Conservation (phyloP, 1,140 invertebrate species). For the Leptopilina boulardi region DNA sequence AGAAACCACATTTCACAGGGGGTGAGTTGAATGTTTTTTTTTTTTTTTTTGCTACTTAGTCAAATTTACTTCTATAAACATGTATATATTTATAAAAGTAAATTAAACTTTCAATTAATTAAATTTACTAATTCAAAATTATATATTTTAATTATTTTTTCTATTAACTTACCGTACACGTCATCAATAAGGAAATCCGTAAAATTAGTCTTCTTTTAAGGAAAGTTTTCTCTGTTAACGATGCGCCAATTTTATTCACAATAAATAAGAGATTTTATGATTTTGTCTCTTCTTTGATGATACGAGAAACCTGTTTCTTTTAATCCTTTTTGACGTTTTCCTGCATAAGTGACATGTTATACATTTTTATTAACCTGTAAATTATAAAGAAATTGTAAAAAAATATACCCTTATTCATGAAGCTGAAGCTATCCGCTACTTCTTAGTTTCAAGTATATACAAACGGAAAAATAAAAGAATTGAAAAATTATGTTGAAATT, state of each 20-base stretch:
- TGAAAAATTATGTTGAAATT: too few species aligned
- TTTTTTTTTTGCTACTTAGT: neutral
- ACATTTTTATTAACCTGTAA: neutral
- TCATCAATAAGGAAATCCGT: neutral
- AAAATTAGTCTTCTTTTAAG: constrained; percentile 3
- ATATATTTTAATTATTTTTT: too few species aligned
- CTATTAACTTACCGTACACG: neutral
- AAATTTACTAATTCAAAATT: too few species aligned
- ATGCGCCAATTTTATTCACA: neutral
- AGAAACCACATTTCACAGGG: constrained; percentile 72
- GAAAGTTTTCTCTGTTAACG: neutral
- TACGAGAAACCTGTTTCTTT: constrained; percentile 2
- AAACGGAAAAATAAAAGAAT: too few species aligned
- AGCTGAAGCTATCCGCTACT: too few species aligned
- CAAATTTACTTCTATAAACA: neutral
- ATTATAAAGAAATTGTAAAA: too few species aligned
- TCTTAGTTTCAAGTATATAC: too few species aligned
- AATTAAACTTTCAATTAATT: neutral
- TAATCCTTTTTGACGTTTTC: neutral
- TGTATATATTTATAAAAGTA: neutral
- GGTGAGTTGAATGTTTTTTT: constrained; percentile 61
- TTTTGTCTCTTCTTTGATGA: neutral
- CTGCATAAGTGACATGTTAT: neutral
- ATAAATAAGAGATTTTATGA: constrained; percentile 8
- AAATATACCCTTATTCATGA: too few species aligned